Evolutionary conservation across 2,888 invertebrate species (phyloP), one percentile per base, ranked within the genome.

Genomic region (Homarus gammarus): DNA sequence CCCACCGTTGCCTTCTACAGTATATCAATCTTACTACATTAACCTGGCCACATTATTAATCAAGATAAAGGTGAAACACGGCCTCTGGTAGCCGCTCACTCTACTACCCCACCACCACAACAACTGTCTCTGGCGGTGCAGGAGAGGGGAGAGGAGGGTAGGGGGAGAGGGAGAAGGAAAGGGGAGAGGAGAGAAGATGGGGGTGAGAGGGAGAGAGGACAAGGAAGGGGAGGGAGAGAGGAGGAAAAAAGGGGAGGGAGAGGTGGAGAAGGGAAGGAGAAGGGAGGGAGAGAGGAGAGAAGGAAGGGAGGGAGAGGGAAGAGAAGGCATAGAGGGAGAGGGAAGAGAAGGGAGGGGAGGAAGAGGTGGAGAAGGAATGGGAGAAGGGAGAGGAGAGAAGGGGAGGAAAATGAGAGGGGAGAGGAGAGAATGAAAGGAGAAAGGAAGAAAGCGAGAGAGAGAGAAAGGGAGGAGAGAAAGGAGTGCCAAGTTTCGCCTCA

Each of bases 241-340:
- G 82, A 72, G 73, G 83, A 70, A 82, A 70, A 68, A 70, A 68
- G 82, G 68, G 82, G 44, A 70, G 68, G 84, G 73, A 73, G 51
- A 73, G 61, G 84, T 75, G 84, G 64, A 77, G 77, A 77, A 84
- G 84, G 77, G 84, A 84, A 77, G 64, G 77, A 84, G 84, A 84
- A 77, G 77, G 75, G 61, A 38, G 56, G 73, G 75, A 51, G 36
- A 56, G 73, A 44, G 64, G 82, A 56, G 61, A 61, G 61, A 61
- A 61, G 61, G 61, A 61, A 64, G 40, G 27, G 61, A 61, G 61
- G 61, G 64, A 40, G 64, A 40, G 44, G 36, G 38, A 36, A 68
- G 27, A 40, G 61, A 56, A 56, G 49, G 49, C 31, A 31, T 31
- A 31, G 31, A 31, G 31, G 31, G 31, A 31, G 31, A 31, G 22